Percentiles rank a stretch among this genome's conserved stretches.
phyloP scores from a whole-genome alignment of 2,888 invertebrate genomes.

The Pachliopta kotzebuea region DNA sequence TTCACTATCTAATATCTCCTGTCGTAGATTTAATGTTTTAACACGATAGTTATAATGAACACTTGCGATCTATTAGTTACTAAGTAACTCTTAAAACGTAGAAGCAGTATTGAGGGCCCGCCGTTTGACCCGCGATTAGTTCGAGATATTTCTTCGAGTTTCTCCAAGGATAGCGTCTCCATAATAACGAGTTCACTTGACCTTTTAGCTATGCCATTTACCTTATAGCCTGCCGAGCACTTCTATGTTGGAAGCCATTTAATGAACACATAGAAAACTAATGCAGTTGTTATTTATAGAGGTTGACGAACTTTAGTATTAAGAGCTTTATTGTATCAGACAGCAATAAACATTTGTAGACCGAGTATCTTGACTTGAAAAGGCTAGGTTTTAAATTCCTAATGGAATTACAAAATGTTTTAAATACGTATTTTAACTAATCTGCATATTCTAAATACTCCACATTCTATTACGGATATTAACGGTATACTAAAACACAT shows the following conservation, averaged over 20 bases:
- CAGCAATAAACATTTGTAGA: background rate
- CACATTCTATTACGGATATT: too few species aligned
- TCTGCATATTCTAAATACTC: too few species aligned
- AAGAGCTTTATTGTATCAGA: background rate
- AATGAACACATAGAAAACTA: slow-evolving; percentile 21
- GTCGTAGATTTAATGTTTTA: background rate
- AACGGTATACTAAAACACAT: too few species aligned
- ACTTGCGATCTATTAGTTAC: background rate
- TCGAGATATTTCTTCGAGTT: slow-evolving; percentile 20
- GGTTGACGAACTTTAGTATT: background rate
- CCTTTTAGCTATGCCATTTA: slow-evolving; percentile 25
- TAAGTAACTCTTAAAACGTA: background rate
- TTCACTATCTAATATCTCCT: background rate
- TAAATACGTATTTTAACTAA: too few species aligned
- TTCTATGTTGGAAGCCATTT: slow-evolving; percentile 21
- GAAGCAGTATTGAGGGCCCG: slow-evolving; percentile 6
- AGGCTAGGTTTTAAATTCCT: background rate
- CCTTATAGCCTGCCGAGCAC: slow-evolving; percentile 14
- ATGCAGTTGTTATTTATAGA: slow-evolving; percentile 19
- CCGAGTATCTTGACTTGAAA: background rate
- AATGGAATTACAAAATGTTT: too few species aligned
- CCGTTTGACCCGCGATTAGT: slow-evolving; percentile 21
- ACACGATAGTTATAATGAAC: background rate
- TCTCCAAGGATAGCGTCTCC: slow-evolving; percentile 24
- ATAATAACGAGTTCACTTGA: slow-evolving; percentile 25